Conservation (phyloP, 2,113 vertebrate species). For the Petaurus breviceps region DNA sequence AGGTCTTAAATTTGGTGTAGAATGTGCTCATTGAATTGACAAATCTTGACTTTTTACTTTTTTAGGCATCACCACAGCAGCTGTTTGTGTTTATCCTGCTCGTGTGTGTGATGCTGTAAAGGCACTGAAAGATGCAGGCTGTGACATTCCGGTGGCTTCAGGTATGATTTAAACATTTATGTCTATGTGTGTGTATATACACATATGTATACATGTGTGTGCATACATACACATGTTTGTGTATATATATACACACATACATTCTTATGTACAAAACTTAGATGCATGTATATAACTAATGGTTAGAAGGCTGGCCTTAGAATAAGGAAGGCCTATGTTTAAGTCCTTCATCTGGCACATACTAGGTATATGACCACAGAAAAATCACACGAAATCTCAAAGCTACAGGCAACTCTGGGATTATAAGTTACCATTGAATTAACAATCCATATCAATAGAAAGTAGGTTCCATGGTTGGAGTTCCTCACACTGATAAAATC, state of each 20-base stretch:
- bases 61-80: conserved; percentile 90
- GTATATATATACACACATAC: too few species aligned
- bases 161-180: conserved; percentile 79
- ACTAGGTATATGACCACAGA: background rate
- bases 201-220: accelerated
- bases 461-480: background rate
- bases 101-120: conserved; percentile 90
- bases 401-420: background rate
- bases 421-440: background rate
- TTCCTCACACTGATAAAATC: background rate
- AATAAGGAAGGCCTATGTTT: background rate
- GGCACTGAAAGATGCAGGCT: conserved; percentile 87
- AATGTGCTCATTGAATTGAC: background rate
- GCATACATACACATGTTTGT: background rate
- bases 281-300: background rate
- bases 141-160: conserved; percentile 93
- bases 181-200: background rate
- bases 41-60: conserved; percentile 57
- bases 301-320: background rate
- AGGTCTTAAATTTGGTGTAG: background rate
- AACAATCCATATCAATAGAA: background rate
- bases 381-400: background rate
- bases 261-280: background rate
- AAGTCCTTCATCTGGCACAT: conserved; percentile 26
- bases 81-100: conserved; percentile 94